Evolutionary conservation across 2,797 vertebrate genomes (phyloP), one percentile per base, ranked within the genome.

Genomic region (Microtus obscurus): DNA sequence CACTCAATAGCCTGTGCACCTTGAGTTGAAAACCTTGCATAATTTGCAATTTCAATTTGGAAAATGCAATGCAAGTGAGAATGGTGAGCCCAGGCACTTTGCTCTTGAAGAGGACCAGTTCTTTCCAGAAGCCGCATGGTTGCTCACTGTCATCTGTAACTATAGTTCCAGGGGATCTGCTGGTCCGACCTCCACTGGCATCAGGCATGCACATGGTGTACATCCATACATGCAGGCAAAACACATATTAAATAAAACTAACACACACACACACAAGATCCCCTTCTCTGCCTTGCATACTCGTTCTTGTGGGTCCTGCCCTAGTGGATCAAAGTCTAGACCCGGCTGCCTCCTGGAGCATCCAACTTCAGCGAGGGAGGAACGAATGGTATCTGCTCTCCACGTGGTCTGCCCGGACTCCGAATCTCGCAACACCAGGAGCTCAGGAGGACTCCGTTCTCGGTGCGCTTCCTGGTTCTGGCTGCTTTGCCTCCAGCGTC

Each of bases 391-490:
- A 17, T 37, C 1, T n/a, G 8, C 31, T 65, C n/a, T 56, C 23
- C 17, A 7, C 23, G 14, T 40, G 34, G 9, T 29, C 59, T 13
- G 82, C 91, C 79, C 98, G 98, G 97, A 98, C 77, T 10, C 67
- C 43, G 51, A 96, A 82, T 78, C 9, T 37, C 5, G 27, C 51
- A 8, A 92, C 91, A 56, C 97, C 82, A 27, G 88, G 74, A 9
- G 91, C 63, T 43, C 76, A 2, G 14, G 65, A 51, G 95, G 82
- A 96, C 91, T 25, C 87, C 5, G 31, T 96, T 93, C 19, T 29
- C 43, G 1, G 82, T 61, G 40, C 85, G 77, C 91, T 97, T 98
- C 97, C 97, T 94, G 96, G 43, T 27, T 77, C 87, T 11, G 27
- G 29, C 51, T 21, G 63, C 74, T 1, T 45, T 37, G 37, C 69